phyloP scores from a whole-genome alignment of 2,113 vertebrate species.

The Hippocampus mohnikei region DNA sequence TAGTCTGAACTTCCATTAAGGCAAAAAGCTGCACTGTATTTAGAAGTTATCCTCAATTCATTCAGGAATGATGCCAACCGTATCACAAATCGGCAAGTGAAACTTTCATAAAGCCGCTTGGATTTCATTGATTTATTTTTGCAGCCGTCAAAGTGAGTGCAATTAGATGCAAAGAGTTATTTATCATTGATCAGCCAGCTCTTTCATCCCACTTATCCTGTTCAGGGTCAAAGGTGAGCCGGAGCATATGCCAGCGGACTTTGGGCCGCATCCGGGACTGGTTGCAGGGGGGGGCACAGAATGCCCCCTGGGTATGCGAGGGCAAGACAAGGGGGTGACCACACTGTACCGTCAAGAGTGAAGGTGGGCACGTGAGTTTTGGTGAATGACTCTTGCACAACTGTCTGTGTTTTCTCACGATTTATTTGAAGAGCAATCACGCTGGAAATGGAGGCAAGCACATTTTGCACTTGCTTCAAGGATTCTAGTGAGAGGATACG shows the following conservation, averaged over 20 bases:
- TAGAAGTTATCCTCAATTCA: constrained; percentile 20
- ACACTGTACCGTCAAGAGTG: no score
- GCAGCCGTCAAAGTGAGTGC: background rate
- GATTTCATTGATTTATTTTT: constrained; percentile 15
- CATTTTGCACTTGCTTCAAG: no score
- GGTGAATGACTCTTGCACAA: no score
- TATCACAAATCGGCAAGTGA: constrained; percentile 2
- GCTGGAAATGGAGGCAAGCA: no score
- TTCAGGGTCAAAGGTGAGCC: background rate
- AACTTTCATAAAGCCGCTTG: background rate
- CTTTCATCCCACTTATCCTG: background rate
- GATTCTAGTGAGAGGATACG: no score
- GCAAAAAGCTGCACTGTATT: constrained; percentile 20
- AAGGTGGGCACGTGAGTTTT: no score
- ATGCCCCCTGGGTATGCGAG: no score
- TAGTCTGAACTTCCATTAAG: constrained; percentile 49
- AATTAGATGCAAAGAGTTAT: background rate
- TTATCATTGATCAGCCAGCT: background rate
- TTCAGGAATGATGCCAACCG: constrained; percentile 3
- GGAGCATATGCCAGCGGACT: background rate
- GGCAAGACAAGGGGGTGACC: no score
- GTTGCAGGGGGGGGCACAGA: background rate
- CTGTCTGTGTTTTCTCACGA: no score
- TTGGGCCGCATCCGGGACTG: background rate
- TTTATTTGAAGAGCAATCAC: no score